Evolutionary conservation across 2,888 invertebrate species (phyloP).

Genomic region (Halictus ligatus): DNA sequence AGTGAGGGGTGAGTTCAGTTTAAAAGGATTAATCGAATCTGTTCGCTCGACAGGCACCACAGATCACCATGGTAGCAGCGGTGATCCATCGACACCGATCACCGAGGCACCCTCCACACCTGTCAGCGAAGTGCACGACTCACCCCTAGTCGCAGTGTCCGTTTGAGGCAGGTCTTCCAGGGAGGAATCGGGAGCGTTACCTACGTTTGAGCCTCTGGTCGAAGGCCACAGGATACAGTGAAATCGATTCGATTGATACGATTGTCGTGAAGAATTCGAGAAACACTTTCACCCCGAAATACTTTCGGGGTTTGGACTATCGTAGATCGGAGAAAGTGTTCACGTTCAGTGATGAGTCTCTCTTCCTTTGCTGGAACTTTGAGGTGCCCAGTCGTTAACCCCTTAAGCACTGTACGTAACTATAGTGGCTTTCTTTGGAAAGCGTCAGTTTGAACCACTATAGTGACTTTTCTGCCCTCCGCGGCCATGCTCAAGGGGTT

Average conservation of each 20-base stretch:
- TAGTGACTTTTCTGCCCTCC: too few relatives aligned
- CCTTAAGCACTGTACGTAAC: too few relatives aligned
- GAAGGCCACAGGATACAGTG: conserved; percentile 14
- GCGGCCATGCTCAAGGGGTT: too few relatives aligned
- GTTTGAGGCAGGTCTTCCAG: conserved; percentile 70
- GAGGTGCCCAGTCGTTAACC: background rate
- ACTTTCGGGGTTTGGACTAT: background rate
- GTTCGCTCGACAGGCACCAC: conserved; percentile 71
- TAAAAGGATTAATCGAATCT: background rate
- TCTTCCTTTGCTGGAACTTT: background rate
- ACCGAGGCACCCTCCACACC: conserved; percentile 82
- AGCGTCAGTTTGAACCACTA: too few relatives aligned
- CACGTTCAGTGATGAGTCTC: background rate
- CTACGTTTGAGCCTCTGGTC: conserved; percentile 28
- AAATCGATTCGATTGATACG: conserved; percentile 1
- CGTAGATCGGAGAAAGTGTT: background rate
- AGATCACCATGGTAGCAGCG: conserved; percentile 80
- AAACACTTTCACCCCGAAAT: too few relatives aligned
- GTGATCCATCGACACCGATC: conserved; percentile 82
- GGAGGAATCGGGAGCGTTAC: conserved; percentile 50
- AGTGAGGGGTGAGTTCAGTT: background rate
- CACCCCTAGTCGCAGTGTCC: conserved; percentile 73
- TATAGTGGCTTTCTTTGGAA: too few relatives aligned
- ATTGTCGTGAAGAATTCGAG: background rate
- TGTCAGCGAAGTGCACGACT: conserved; percentile 78